Evolutionary conservation across 2,113 vertebrate genomes (phyloP), one percentile per base, ranked within the genome.

Genomic region (Ardeotis arabs): DNA sequence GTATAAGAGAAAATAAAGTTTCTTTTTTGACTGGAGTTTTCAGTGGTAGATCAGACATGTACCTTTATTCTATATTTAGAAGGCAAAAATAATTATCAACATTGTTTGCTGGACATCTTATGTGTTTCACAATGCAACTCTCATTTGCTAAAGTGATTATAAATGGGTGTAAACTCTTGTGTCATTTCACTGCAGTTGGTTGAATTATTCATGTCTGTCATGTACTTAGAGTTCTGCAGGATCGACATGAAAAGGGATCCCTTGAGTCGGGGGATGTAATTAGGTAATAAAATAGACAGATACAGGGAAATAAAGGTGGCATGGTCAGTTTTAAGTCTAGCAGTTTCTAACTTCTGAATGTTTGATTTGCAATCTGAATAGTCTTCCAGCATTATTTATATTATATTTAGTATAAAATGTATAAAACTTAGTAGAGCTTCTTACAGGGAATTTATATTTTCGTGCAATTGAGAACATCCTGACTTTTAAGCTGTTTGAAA

Each of bases 161-260:
- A 89, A 78, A 58, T 81, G 44, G 37, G 22, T 89, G 73, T 90
- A 80, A 92, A 81, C 35, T 75, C 2, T 59, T 68, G 29, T 63
- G 49, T 37, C 25, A 44, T 87, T 83, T n/a, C 23, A 18, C 14
- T 66, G 75, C 93, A 88, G 17, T 52, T 58, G 55, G 44, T 18
- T 93, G 83, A 92, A 78, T 90, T 95, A 90, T 81, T 95, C 64
- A 69, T 89, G n/a, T 89, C 59, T 63, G 33, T 77, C 56, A 35
- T 45, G 28, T 55, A 66, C 63, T 66, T 73, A 14, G 24, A 49
- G 14, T 70, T 92, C 60, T 67, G 47, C 41, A 63, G 60, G 52
- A 84, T 12, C 9, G 3, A 74, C 41, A 55, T 39, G 62, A 33
- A 88, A 79, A 88, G 45, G 6, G 20, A 6, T 93, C 74, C 49